Evolutionary conservation across 2,113 vertebrate species (phyloP).

Genomic region (Amblyornis subalaris): DNA sequence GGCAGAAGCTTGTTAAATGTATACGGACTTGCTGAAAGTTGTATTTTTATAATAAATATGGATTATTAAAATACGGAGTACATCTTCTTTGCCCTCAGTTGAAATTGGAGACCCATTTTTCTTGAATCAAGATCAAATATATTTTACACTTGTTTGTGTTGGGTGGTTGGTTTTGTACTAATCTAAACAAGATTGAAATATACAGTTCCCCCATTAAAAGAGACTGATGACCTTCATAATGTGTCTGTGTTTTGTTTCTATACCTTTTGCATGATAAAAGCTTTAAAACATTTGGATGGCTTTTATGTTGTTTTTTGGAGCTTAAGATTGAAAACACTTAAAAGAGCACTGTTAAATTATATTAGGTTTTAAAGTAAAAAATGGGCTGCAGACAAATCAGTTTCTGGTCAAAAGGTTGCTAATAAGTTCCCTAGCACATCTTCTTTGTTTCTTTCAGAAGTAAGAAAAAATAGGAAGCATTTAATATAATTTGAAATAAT

Average conservation of each 20-base stretch:
- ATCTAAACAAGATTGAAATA: slow-evolving; percentile 66
- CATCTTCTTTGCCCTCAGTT: slow-evolving; percentile 70
- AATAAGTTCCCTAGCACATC: neutral
- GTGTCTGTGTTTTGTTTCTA: slow-evolving; percentile 80
- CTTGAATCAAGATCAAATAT: slow-evolving; percentile 45
- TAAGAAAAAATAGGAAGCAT: neutral
- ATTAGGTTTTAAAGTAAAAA: neutral
- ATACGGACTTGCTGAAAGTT: slow-evolving; percentile 61
- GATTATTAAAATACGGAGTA: slow-evolving; percentile 57
- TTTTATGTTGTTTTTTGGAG: slow-evolving; percentile 46
- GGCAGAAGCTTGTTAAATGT: slow-evolving; percentile 65
- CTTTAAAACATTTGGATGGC: slow-evolving; percentile 35
- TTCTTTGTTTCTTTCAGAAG: neutral
- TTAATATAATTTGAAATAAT: neutral
- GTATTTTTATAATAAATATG: slow-evolving; percentile 71
- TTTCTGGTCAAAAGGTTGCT: neutral
- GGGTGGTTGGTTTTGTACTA: slow-evolving; percentile 73
- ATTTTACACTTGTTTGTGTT: slow-evolving; percentile 68
- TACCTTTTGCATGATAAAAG: slow-evolving; percentile 69
- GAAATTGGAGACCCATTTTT: slow-evolving; percentile 65
- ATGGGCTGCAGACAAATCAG: neutral
- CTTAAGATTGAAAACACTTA: neutral
- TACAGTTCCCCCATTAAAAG: slow-evolving; percentile 75
- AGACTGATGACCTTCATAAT: slow-evolving; percentile 73
- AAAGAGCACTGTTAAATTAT: neutral